phyloP scores from a whole-genome alignment of 2,797 vertebrate species.

The Rhinogobio ventralis region DNA sequence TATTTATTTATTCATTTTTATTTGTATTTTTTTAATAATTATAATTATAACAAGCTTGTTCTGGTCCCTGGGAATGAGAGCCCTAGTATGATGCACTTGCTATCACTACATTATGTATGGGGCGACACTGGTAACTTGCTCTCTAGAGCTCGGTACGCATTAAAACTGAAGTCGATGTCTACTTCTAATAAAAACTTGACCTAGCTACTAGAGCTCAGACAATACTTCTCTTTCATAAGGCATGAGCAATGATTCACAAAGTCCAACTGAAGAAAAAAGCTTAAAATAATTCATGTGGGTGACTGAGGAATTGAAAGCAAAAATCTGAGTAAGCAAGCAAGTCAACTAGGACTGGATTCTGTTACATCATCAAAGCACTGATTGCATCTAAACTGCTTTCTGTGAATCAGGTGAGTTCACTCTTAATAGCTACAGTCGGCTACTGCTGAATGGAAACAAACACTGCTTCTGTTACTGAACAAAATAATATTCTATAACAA shows the following conservation, averaged over 20 bases:
- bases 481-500: neutral
- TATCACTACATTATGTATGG: slow-evolving; percentile 18
- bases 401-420: neutral
- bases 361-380: slow-evolving; percentile 19
- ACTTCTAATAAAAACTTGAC: neutral
- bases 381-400: neutral
- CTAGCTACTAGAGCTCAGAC: neutral
- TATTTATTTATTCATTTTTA: too few species aligned
- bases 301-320: slow-evolving; percentile 17
- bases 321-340: slow-evolving; percentile 12
- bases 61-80: neutral
- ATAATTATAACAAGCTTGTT: neutral
- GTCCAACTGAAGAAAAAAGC: slow-evolving; percentile 2
- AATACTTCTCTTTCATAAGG: neutral
- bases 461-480: neutral
- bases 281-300: slow-evolving; percentile 28
- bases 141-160: neutral
- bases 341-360: neutral
- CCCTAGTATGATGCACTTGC: neutral
- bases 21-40: neutral
- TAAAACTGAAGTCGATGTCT: neutral
- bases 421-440: neutral
- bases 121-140: neutral
- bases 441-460: neutral
- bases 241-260: slow-evolving; percentile 13